phyloP scores from a whole-genome alignment of 2,888 invertebrate genomes.

The Agrotis segetum region DNA sequence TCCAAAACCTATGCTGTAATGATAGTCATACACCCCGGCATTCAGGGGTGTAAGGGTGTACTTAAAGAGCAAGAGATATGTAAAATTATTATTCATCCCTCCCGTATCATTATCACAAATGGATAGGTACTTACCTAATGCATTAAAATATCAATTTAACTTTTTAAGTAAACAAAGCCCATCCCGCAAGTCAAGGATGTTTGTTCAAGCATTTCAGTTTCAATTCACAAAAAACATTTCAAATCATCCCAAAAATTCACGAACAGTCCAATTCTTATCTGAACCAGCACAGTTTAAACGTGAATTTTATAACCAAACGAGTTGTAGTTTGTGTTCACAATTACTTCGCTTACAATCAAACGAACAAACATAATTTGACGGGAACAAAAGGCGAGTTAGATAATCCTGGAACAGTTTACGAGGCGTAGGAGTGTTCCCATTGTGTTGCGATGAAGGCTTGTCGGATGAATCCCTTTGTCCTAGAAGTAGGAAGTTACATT shows the following conservation, averaged over 20 bases:
- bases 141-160: not conserved
- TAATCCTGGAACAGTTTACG: conserved; percentile 71
- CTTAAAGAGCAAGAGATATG: too few species aligned
- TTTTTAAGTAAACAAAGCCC: not conserved
- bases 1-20: too few species aligned
- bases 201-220: not conserved
- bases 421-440: conserved; percentile 35
- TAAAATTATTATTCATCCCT: not conserved
- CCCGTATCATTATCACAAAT: not conserved
- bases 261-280: conserved; percentile 9
- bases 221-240: not conserved
- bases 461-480: conserved; percentile 26
- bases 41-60: too few species aligned
- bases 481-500: conserved; percentile 17
- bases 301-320: conserved; percentile 46
- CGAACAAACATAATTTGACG: conserved; percentile 77
- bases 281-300: conserved; percentile 23
- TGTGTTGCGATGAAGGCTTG: conserved; percentile 45
- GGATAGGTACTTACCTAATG: too few species aligned
- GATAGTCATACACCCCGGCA: too few species aligned
- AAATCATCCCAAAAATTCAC: not conserved
- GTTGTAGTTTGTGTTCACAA: conserved; percentile 58
- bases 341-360: conserved; percentile 72
- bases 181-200: not conserved
- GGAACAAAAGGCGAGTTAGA: conserved; percentile 76